Evolutionary conservation across 2,797 vertebrate genomes (phyloP).

Genomic region (Tinamus major): DNA sequence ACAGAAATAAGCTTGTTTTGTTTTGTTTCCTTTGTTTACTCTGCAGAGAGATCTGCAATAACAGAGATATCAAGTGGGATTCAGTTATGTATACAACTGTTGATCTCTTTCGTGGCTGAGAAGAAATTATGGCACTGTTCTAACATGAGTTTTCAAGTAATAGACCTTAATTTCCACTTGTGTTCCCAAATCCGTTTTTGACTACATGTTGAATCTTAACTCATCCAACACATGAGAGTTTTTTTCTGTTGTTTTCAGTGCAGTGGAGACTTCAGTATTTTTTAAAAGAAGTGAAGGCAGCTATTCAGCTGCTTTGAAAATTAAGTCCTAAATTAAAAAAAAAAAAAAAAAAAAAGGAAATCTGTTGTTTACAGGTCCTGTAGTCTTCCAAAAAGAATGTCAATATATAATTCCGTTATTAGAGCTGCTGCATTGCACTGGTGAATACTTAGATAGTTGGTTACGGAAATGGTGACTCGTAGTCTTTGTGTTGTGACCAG

Average conservation of each 20-base stretch:
- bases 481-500: background rate
- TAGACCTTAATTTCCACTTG: accelerated
- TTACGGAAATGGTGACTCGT: accelerated
- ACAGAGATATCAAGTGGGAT: background rate
- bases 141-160: background rate
- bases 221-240: background rate
- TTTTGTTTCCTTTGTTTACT: background rate
- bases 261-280: background rate
- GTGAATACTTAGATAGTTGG: background rate
- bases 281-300: background rate
- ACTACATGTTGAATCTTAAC: background rate
- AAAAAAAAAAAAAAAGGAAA: too few species aligned
- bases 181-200: background rate
- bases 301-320: background rate
- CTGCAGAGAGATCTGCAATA: background rate
- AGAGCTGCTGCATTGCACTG: background rate
- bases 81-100: background rate
- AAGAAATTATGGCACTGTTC: background rate
- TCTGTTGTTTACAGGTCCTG: background rate
- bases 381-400: background rate
- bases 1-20: background rate
- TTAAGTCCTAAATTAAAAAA: background rate
- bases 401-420: background rate
- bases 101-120: background rate
- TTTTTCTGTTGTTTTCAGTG: background rate